Evolutionary conservation across 2,113 vertebrate genomes (phyloP), one percentile per base, ranked within the genome.

Genomic region (Anoura caudifer): DNA sequence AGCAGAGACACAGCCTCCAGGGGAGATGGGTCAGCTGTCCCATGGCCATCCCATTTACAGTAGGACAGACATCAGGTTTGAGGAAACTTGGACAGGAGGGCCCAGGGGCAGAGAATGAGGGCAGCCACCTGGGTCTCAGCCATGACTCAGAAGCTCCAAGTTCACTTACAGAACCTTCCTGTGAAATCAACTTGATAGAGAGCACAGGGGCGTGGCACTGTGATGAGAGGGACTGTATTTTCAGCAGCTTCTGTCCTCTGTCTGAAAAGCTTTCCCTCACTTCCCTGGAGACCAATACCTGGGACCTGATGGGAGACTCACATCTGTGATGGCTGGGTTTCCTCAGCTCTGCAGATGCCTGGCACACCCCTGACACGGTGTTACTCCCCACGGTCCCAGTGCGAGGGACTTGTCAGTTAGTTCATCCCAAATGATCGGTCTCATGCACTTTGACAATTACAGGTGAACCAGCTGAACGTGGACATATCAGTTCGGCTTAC

Each of bases 351-450:
- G 54, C 22, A 70, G 87, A 76, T 0, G 5, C 28, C 76, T 87
- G 90, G 38, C 19, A 17, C 5, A n/a, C 3, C 17, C 45, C 41
- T 1, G 8, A 2, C 14, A 24, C 43, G 36, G 24, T 13, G 26
- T 24, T 36, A 31, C 19, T 31, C 61, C 75, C 84, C 14, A 43
- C 22, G 4, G 61, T 69, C 63, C 52, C 59, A 76, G 15, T 12
- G 6, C 0, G 43, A 82, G 61, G 56, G 14, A 13, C 52, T 85
- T 73, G 19, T 92, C 87, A 95, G 97, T 95, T 95, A 98, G 86
- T 89, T 61, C 73, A 65, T 47, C 72, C 41, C n/a, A 65, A 82
- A 63, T 96, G 97, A 90, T 90, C 56, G 69, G 91, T 90, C 80
- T 81, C 67, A 95, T 91, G 50, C 87, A 0, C 97, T 63, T 56